These are phyloP conservation scores for Parotocinclus haroldoi DNA, from an alignment of 2,797 vertebrate species.

Conservation along the genomic window DNA sequence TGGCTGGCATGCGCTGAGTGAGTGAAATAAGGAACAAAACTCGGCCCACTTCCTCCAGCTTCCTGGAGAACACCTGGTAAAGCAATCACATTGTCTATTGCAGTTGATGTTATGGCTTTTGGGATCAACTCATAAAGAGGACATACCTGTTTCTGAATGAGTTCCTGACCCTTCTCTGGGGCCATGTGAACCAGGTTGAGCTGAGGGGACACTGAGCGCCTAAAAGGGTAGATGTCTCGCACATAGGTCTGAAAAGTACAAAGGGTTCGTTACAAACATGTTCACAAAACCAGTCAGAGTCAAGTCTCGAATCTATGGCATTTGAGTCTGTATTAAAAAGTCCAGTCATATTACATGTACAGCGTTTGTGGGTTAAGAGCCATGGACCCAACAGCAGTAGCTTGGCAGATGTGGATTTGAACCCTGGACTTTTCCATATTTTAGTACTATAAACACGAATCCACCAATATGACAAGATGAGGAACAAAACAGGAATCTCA, in stretches of 20 bases:
- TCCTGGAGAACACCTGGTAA: constrained; percentile 90
- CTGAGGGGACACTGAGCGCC: constrained; percentile 95
- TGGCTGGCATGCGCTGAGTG: constrained; percentile 90
- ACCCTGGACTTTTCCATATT: no score
- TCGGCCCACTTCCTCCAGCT: constrained; percentile 93
- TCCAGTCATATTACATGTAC: no score
- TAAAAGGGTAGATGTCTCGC: constrained; percentile 96
- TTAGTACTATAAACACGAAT: no score
- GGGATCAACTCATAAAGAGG: neutral
- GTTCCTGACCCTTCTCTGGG: constrained; percentile 96
- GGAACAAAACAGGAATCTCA: no score
- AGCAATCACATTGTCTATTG: neutral
- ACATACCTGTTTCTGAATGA: constrained; percentile 95
- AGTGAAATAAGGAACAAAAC: constrained; percentile 96
- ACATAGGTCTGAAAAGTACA: constrained; percentile 85
- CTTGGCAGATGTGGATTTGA: no score
- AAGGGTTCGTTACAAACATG: neutral
- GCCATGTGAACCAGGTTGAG: constrained; percentile 97
- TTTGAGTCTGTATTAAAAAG: no score
- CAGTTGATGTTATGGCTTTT: neutral
- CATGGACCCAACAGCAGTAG: no score
- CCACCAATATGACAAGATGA: no score
- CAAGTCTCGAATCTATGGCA: no score
- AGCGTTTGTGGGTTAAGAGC: no score
- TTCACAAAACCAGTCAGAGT: no score